Base-by-base conservation (phyloP, 2,888 invertebrate genomes). In the Napeogenes sylphis region DNA sequence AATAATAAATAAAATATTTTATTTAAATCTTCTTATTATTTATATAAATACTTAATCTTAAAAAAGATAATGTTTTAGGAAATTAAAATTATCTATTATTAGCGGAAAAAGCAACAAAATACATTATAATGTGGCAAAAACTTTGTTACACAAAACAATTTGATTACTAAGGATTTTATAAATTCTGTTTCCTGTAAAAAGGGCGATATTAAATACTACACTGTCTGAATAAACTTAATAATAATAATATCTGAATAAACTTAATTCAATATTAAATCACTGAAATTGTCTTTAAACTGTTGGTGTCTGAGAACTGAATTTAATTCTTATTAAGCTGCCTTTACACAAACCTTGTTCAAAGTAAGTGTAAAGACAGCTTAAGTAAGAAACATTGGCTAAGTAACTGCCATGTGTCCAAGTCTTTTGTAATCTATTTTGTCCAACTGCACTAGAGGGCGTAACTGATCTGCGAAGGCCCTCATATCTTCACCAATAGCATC, bases 401-500 rank as follows among this genome's bases (percentile, higher is more conserved):
- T 79, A 61, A 77, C 84, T 0, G 85, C 73, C 86, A 90, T 87
- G 68, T 89, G 90, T 0, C 90, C 90, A 5, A 95, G 87, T 66
- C 96, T 90, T 78, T 96, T 96, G 81, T 96, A 97, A 88, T 98
- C 98, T 59, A 98, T 95, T 87, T 98, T 98, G 78, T 98, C 98
- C 6, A 98, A 91, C 71, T 96, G 95, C 4, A 98, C 98, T 8
- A 98, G 91, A 0, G 99, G 98, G 75, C 96, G 94, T 3, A 99
- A 90, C 78, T 98, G 98, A 79, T 99, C 98, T 0, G 98, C 97
- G 87, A 99, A 98, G 38, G 95, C 93, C 66, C 96, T 94, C 96
- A 99, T 98, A 78, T 99, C 98, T 76, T 98, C 98, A 3, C 96
- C 98, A 63, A 99, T 96, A 30, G 97, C 96, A 81, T 98, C 98